These are phyloP conservation scores for Hydriomena furcata DNA, from an alignment of 2,888 invertebrate species.

Conservation along the genomic window DNA sequence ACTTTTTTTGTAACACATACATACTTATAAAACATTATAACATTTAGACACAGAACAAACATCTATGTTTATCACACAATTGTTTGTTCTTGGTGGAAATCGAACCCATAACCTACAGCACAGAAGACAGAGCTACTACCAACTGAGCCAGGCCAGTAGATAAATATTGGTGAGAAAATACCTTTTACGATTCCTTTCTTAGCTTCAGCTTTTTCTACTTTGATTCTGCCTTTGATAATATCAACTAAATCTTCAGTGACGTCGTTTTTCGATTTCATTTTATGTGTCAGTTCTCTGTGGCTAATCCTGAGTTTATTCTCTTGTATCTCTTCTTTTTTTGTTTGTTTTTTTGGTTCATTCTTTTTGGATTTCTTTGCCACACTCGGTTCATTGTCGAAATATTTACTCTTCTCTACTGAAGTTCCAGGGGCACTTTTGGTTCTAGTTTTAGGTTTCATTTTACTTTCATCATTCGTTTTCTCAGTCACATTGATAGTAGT, in stretches of 20 bases:
- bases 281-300: constrained; percentile 65
- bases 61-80: too few species aligned
- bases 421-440: constrained; percentile 62
- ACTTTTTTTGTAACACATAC: too few species aligned
- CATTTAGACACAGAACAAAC: too few species aligned
- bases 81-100: too few species aligned
- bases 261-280: constrained; percentile 57
- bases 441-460: constrained; percentile 37
- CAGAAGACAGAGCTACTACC: too few species aligned
- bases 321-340: constrained; percentile 37
- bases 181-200: constrained; percentile 64
- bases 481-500: constrained; percentile 32
- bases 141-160: too few species aligned
- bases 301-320: constrained; percentile 65
- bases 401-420: constrained; percentile 60
- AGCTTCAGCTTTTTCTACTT: constrained; percentile 66
- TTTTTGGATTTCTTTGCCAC: constrained; percentile 41
- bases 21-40: too few species aligned
- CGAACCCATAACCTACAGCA: too few species aligned
- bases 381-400: constrained; percentile 48
- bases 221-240: constrained; percentile 78
- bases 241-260: constrained; percentile 77
- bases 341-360: constrained; percentile 35
- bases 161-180: constrained; percentile 25
- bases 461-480: constrained; percentile 12